phyloP scores from a whole-genome alignment of 2,888 invertebrate species.

The Hypercompe scribonia region DNA sequence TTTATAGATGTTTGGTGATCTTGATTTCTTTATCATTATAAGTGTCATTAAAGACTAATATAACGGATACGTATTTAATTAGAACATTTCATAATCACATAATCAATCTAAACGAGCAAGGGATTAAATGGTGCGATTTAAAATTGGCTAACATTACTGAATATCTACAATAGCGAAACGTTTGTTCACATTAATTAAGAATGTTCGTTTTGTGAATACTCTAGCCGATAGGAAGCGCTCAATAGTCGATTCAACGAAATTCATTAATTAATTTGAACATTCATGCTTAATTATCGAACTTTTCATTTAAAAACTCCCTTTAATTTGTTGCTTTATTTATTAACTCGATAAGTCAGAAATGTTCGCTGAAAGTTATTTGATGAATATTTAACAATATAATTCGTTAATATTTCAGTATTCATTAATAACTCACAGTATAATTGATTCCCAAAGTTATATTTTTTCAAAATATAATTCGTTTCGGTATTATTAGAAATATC shows the following conservation, averaged over 20 bases:
- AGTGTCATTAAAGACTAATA: slow-evolving; percentile 36
- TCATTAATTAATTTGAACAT: slow-evolving; percentile 84
- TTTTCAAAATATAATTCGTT: not conserved
- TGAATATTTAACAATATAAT: not conserved
- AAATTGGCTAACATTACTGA: slow-evolving; percentile 67
- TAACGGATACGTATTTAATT: slow-evolving; percentile 44
- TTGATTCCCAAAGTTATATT: not conserved
- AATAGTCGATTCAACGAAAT: slow-evolving; percentile 70
- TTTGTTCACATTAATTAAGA: slow-evolving; percentile 79
- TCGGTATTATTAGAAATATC: not conserved
- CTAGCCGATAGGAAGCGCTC: slow-evolving; percentile 56
- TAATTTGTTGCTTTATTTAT: slow-evolving; percentile 81
- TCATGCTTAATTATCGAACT: slow-evolving; percentile 84
- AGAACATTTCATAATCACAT: slow-evolving; percentile 46
- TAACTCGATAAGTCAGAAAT: slow-evolving; percentile 55
- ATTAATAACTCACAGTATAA: not conserved
- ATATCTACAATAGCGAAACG: slow-evolving; percentile 70
- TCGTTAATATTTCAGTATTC: not conserved
- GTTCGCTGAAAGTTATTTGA: slow-evolving; percentile 20
- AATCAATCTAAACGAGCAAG: slow-evolving; percentile 59
- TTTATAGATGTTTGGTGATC: not conserved
- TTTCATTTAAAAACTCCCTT: slow-evolving; percentile 81
- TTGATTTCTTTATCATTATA: slow-evolving; percentile 14
- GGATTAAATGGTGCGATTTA: slow-evolving; percentile 58
- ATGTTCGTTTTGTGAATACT: slow-evolving; percentile 73